Base-by-base conservation (phyloP, 2,797 vertebrate species). In the Sphenodon punctatus region DNA sequence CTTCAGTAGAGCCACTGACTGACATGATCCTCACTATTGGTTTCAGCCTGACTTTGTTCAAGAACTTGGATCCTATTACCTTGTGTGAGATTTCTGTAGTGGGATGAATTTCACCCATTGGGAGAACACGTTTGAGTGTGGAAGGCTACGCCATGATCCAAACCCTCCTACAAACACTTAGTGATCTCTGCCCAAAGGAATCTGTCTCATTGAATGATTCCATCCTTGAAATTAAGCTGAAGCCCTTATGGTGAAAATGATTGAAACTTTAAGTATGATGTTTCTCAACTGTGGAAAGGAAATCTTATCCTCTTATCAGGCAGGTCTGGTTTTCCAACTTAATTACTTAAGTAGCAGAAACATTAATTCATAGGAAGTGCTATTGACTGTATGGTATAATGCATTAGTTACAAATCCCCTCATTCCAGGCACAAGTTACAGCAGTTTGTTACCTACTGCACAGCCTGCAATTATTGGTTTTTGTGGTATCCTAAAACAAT, bases 291-390 rank as follows among this genome's bases (percentile, higher is more conserved):
- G 32, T 30, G 65, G 14, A 30, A 43, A 17, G n/a, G n/a, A n/a
- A n/a, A n/a, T n/a, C 68, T 75, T 68, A 25, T 67, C 43, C 30
- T 45, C 30, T 51, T 7, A 48, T 7, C 20, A 84, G 71, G 38
- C 38, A 78, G 25, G 16, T 66, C 69, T 32, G n/a, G 43, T 89
- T 81, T 75, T 85, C 30, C 53, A 78, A 4, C 15, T 58, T 41
- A 74, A 53, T 83, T 61, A 78, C 51, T 51, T 81, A 84, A 85
- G 34, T 14, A 46, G 30, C 70, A 60, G 22, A 69, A 49, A 60
- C 16, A 59, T 64, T 86, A 66, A 79, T 81, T 53, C 56, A 63
- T 46, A 74, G 42, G 46, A 65, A 64, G 38, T 30, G 2, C 5
- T 56, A 9, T n/a, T 22, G 13, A 16, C 1, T 7, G 7, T 8